phyloP scores from a whole-genome alignment of 2,113 vertebrate species.

The human region GRCh38 chrX:142968501-142969000 shows the following conservation, averaged over 20 bases:
- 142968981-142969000: not conserved
- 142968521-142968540: not conserved
- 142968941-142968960: no score
- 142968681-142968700: not conserved
- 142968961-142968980: not conserved
- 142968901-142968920: no score
- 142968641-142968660: not conserved
- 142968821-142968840: no score
- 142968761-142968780: not conserved
- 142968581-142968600: not conserved
- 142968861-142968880: no score
- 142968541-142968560: not conserved
- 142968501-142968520: not conserved
- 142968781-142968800: no score
- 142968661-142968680: not conserved
- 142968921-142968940: no score
- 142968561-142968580: not conserved
- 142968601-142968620: not conserved
- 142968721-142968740: not conserved
- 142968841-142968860: no score
- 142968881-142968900: no score
- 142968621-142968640: not conserved
- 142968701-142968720: not conserved
- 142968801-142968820: no score
- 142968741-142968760: not conserved